Conservation (phyloP, 2,113 vertebrate species). For the human (Homo sapiens) region DNA sequence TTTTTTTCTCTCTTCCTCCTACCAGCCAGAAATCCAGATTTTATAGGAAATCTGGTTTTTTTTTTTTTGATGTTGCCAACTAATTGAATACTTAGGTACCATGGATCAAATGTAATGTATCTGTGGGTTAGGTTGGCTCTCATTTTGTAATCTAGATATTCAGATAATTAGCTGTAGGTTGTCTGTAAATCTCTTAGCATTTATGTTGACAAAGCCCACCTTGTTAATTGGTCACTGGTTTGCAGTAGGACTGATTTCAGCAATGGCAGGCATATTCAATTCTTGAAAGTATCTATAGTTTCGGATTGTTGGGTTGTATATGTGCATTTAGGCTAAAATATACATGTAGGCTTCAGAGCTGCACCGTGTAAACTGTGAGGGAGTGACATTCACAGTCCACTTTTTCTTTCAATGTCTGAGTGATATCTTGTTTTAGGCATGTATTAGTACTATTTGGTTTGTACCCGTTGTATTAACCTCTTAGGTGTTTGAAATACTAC, state of each 20-base stretch:
- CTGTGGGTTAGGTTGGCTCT: not conserved
- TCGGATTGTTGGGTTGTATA: not conserved
- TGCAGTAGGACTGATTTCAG: not conserved
- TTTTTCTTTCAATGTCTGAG: not conserved
- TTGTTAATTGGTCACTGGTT: not conserved
- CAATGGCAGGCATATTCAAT: not conserved
- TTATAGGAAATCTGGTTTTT: not conserved
- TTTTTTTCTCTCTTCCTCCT: not conserved
- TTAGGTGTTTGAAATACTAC: not conserved
- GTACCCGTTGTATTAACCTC: not conserved
- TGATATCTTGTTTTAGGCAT: constrained; percentile 32
- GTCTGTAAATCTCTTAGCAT: not conserved
- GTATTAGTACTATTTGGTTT: not conserved
- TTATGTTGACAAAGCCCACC: not conserved
- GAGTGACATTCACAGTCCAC: not conserved
- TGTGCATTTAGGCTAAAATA: not conserved
- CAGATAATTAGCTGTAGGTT: not conserved
- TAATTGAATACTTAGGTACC: not conserved
- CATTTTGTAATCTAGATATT: not conserved
- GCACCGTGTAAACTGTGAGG: not conserved
- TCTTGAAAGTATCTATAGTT: not conserved
- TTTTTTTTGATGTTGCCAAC: constrained; percentile 28
- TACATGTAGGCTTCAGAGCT: not conserved
- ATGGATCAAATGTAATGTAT: not conserved
- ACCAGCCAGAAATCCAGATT: not conserved